These are phyloP conservation scores for Synergus itoensis DNA, from an alignment of 2,888 invertebrate species.

Conservation along the genomic window DNA sequence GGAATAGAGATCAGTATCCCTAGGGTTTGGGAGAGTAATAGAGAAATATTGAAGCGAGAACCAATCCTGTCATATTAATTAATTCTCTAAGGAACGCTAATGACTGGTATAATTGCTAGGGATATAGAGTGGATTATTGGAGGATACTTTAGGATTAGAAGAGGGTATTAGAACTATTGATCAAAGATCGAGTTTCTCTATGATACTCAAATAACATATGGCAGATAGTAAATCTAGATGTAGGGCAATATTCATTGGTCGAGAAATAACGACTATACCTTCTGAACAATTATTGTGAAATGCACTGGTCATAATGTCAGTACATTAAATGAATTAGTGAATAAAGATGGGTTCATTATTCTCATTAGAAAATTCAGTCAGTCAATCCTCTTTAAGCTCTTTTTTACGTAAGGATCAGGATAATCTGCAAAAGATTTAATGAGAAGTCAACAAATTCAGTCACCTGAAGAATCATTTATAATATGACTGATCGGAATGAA, in stretches of 20 bases:
- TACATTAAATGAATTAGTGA: conserved; percentile 33
- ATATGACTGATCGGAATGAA: no score
- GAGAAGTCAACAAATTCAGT: no score
- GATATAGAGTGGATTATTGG: background rate
- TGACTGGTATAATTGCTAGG: background rate
- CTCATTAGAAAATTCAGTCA: conserved; percentile 14
- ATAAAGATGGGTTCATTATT: conserved; percentile 22
- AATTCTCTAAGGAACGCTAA: background rate
- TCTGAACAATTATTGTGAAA: conserved; percentile 22
- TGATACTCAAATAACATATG: background rate
- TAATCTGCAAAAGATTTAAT: no score
- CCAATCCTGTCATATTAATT: background rate
- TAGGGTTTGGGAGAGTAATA: background rate
- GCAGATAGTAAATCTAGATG: background rate
- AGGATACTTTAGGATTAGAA: background rate
- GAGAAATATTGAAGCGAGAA: background rate
- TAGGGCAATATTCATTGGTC: conserved; percentile 9
- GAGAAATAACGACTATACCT: conserved; percentile 7
- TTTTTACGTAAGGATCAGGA: background rate
- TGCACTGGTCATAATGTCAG: conserved; percentile 26
- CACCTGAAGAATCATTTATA: no score
- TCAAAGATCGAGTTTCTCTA: background rate
- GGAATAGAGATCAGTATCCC: background rate
- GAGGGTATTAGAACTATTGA: background rate
- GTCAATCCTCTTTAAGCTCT: conserved; percentile 7